Evolutionary conservation across 1,140 invertebrate species (phyloP), one percentile per base, ranked within the genome.

Genomic region (Drosophila mojavensis): DNA sequence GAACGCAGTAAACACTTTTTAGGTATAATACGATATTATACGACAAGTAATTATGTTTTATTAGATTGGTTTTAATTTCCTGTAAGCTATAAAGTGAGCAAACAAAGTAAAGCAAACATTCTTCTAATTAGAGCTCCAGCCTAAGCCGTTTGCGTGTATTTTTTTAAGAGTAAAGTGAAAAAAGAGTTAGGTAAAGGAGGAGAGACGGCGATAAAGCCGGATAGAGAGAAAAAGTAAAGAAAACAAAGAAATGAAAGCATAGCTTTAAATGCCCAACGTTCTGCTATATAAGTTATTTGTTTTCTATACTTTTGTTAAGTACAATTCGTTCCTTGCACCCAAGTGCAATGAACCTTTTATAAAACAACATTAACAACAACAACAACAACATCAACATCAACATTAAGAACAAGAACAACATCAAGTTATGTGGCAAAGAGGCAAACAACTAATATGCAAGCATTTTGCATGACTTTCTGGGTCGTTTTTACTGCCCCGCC

Each of bases 221-320:
- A 24, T 24, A 24, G 20, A 24, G 48, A 66, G 15, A 9, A 36
- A 43, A 53, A 55, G 33, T 61, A 54, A 65, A 17, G 39, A 48
- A 55, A 61, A 64, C 54, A 74, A 41, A 41, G 59, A 80, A 65
- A 71, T 48, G 71, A 85, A 85, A 85, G 81, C 81, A 66, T 85
- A 85, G 81, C 81, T 85, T 83, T 84, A 84, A 79, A 51, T 33
- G 62, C 62, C 30, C 30, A 62, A 62, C 15, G 41, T 62, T 65
- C 41, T 43, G 51, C 36, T 11, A 11, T 39, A 11, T 39, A 39
- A 39, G 36, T 39, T 39, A n/a, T 47, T 36, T 65, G 67, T 53
- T 59, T 59, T 64, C 59, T 64, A 45, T 63, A 45, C 28, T 63
- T 30, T 64, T 59, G n/a, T 13, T 64, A 69, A 47, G 33, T 70